Percentiles rank a stretch among this genome's conserved stretches.
Evolutionary conservation across 2,797 vertebrate genomes (phyloP).

Genomic region (Leuciscus waleckii): DNA sequence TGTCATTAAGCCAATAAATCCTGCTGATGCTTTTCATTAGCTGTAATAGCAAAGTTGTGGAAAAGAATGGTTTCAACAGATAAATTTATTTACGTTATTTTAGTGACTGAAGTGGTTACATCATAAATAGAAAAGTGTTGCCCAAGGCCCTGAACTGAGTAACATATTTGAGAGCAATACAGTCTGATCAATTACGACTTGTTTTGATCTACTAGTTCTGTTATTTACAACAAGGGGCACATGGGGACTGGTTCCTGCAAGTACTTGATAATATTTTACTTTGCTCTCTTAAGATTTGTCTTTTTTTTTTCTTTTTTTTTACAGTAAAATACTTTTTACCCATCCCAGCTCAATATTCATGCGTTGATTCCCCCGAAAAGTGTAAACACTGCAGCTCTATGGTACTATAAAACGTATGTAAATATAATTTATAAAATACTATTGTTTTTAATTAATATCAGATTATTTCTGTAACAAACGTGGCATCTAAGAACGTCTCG

Average conservation of each 20-base stretch:
- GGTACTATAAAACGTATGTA: too few relatives aligned
- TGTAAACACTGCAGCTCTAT: too few relatives aligned
- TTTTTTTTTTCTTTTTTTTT: too few relatives aligned
- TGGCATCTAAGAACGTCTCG: neutral
- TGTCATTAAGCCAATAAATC: conserved; percentile 72
- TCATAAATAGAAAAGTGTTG: conserved; percentile 31
- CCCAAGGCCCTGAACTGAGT: neutral
- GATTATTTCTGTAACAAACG: neutral
- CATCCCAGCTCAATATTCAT: too few relatives aligned
- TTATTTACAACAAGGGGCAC: conserved; percentile 4
- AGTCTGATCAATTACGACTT: neutral
- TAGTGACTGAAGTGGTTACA: conserved; percentile 39
- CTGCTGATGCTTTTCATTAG: conserved; percentile 66
- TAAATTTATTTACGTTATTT: conserved; percentile 55
- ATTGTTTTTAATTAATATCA: too few relatives aligned
- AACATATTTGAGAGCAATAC: neutral
- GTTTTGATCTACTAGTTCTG: neutral
- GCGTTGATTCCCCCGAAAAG: too few relatives aligned
- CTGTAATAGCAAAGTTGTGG: conserved; percentile 58
- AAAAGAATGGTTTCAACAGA: conserved; percentile 51
- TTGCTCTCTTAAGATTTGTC: neutral
- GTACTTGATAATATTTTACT: neutral
- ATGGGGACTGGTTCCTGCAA: neutral
- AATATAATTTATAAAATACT: too few relatives aligned
- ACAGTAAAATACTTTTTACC: too few relatives aligned